phyloP scores from a whole-genome alignment of 2,113 vertebrate genomes.

The Morone saxatilis region DNA sequence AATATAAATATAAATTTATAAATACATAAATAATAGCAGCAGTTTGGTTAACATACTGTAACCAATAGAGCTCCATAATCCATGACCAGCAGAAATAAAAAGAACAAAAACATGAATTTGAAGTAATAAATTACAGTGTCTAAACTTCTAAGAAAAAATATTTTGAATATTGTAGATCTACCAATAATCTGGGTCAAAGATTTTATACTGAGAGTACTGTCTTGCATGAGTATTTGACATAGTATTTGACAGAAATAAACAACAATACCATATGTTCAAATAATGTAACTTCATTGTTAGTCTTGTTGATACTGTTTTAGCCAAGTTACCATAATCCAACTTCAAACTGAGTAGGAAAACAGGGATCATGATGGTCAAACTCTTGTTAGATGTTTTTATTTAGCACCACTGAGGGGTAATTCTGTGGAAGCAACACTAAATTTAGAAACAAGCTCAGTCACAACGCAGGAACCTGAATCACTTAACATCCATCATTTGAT shows the following conservation, averaged over 20 bases:
- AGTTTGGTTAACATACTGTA: background rate
- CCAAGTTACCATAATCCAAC: background rate
- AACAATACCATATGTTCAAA: background rate
- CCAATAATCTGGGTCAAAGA: background rate
- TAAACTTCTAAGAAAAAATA: background rate
- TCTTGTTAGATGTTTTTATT: conserved; percentile 39
- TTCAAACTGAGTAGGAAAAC: background rate
- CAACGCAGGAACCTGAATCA: conserved; percentile 25
- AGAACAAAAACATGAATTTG: background rate
- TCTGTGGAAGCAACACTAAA: conserved; percentile 41
- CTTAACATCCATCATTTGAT: conserved; percentile 66
- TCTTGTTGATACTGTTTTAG: no score
- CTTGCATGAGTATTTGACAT: background rate
- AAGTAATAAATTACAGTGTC: background rate
- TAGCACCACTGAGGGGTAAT: conserved; percentile 35
- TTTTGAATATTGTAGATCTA: background rate
- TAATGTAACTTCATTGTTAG: background rate
- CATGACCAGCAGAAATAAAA: background rate
- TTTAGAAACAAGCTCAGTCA: conserved; percentile 42
- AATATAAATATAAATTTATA: background rate
- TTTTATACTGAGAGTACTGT: background rate
- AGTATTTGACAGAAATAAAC: background rate
- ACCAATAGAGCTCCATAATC: background rate
- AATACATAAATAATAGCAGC: background rate
- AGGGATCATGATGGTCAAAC: background rate